Evolutionary conservation across 2,888 invertebrate species (phyloP), one percentile per base, ranked within the genome.

Genomic region (Eugnorisma glareosa): DNA sequence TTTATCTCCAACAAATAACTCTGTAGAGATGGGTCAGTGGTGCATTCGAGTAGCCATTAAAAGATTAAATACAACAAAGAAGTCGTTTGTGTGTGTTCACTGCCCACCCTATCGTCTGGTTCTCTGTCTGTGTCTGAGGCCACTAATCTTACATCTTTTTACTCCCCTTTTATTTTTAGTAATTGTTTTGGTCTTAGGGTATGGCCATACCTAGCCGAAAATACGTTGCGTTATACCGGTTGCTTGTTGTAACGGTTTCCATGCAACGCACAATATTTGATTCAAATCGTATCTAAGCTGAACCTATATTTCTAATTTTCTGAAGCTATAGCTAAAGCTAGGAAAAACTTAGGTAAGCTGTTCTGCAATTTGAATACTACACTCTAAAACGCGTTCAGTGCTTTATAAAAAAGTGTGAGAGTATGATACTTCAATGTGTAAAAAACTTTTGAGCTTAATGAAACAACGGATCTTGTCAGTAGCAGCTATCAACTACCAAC

Each of bases 171-270:
- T 82, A 77, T 81, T 86, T 86, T 75, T 73, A 54, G 66, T 73
- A 79, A 77, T 84, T 84, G 79, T 88, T 79, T 78, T 81, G 71
- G 71, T 28, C 5, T 73, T 79, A 86, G 63, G 84, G 69, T 79
- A 7, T 18, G 13, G 40, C 13, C 43, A 67, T 18, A 86, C 48
- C 15, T 21, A 28, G 7, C 28, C 7, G 13, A n/a, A 67, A 28
- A 70, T n/a, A 43, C 64, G 31, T 0, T n/a, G 21, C 28, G 10
- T 57, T 70, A 35, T 31, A 35, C 15, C 10, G 18, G 31, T 45
- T 6, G 18, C 40, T 28, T 74, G 11, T 15, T 57, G 7, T 18
- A 35, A 63, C 24, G 48, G 35, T 67, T 59, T 59, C 10, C 31
- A 59, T 59, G 18, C 31, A 59, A 21, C 18, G 8, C 10, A 59